Evolutionary conservation across 1,140 invertebrate genomes (phyloP).

Genomic region (Agraylea sexmaculata): DNA sequence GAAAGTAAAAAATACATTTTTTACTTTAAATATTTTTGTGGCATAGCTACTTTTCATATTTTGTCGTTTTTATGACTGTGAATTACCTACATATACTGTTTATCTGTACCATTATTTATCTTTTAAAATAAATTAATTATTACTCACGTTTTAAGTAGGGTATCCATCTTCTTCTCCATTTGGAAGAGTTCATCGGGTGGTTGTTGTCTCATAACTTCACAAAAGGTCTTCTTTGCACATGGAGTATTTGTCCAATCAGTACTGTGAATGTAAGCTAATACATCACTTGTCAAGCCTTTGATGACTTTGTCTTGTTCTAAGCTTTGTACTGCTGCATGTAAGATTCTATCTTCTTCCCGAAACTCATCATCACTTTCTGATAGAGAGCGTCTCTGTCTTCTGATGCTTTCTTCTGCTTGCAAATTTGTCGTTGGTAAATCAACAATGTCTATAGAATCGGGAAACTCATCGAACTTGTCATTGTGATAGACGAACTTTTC

Average conservation of each 20-base stretch:
- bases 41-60: no score
- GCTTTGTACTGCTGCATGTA: conserved; percentile 31
- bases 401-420: conserved; percentile 15
- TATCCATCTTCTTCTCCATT: conserved; percentile 69
- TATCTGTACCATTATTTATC: no score
- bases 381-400: conserved; percentile 18
- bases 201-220: conserved; percentile 55
- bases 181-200: conserved; percentile 49
- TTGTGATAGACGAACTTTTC: conserved; percentile 11
- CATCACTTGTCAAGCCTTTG: conserved; percentile 42
- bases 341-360: conserved; percentile 26
- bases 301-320: conserved; percentile 37
- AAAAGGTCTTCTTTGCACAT: conserved; percentile 64
- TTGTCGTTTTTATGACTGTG: no score
- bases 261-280: conserved; percentile 28
- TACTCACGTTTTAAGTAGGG: conserved; percentile 58
- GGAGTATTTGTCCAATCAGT: conserved; percentile 59
- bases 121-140: no score
- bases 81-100: no score
- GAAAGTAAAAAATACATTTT: no score
- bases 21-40: no score
- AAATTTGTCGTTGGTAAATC: no score
- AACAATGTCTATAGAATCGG: conserved; percentile 14
- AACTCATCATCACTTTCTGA: conserved; percentile 7
- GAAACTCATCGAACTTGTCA: conserved; percentile 19